Evolutionary conservation across 2,888 invertebrate genomes (phyloP).

Genomic region (Chelonus formosanus): DNA sequence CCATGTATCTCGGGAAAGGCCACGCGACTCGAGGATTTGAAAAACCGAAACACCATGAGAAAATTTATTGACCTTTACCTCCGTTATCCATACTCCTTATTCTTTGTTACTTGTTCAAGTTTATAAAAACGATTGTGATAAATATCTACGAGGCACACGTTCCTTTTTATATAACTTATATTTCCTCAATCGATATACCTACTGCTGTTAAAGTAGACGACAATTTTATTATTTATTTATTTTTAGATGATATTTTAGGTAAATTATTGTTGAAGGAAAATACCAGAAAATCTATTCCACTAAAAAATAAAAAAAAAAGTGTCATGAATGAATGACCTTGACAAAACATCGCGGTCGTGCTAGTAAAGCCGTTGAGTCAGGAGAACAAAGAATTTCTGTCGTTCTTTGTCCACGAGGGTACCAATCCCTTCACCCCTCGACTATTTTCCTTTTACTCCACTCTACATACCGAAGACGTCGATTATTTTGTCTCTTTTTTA

Average conservation of each 20-base stretch:
- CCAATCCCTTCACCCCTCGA: slow-evolving; percentile 41
- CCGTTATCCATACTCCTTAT: background rate
- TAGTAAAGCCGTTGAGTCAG: slow-evolving; percentile 60
- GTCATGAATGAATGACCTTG: slow-evolving; percentile 63
- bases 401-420: slow-evolving; percentile 60
- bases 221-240: background rate
- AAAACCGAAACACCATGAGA: slow-evolving; percentile 19
- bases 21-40: slow-evolving; percentile 28
- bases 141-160: slow-evolving; percentile 10
- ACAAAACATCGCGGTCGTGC: slow-evolving; percentile 62
- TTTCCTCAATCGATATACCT: too few species aligned
- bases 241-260: background rate
- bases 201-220: background rate
- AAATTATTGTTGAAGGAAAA: slow-evolving; percentile 22
- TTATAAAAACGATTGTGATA: slow-evolving; percentile 28
- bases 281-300: slow-evolving; percentile 20
- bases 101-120: slow-evolving; percentile 13
- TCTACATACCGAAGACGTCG: slow-evolving; percentile 34
- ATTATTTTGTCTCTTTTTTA: slow-evolving; percentile 28
- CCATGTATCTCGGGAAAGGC: slow-evolving; percentile 17
- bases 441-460: slow-evolving; percentile 42
- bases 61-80: slow-evolving; percentile 29
- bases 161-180: background rate
- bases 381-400: slow-evolving; percentile 64
- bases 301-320: slow-evolving; percentile 28